Conservation (phyloP, 2,113 vertebrate species). For the Megatriorchis doriae region DNA sequence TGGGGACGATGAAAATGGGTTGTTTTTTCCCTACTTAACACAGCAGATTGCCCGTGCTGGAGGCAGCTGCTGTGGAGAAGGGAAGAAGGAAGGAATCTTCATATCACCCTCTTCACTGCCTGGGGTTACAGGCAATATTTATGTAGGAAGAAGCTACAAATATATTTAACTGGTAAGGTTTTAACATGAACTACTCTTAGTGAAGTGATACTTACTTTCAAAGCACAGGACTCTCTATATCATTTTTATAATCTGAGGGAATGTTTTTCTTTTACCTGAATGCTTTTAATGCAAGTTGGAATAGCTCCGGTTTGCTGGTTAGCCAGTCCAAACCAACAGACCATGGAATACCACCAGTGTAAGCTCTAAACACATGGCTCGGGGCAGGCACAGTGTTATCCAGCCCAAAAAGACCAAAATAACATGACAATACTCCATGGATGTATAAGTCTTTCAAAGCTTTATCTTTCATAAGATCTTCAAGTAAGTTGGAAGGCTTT, state of each 20-base stretch:
- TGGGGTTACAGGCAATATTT: not conserved
- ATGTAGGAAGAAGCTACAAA: not conserved
- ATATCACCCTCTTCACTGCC: not conserved
- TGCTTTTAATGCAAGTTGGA: constrained; percentile 87
- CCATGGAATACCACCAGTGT: constrained; percentile 88
- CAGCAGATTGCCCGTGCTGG: not conserved
- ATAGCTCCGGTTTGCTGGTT: constrained; percentile 85
- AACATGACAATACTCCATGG: constrained; percentile 85
- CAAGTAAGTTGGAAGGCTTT: constrained; percentile 76
- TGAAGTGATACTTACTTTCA: not conserved
- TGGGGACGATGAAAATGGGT: not conserved
- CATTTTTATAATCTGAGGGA: not conserved
- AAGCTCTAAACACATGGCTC: constrained; percentile 86
- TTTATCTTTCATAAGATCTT: constrained; percentile 83
- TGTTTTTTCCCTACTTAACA: not conserved
- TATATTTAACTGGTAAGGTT: not conserved
- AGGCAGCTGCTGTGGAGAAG: not conserved
- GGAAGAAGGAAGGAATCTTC: not conserved
- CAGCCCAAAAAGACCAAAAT: constrained; percentile 82
- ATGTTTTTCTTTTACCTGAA: constrained; percentile 90
- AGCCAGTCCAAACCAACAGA: constrained; percentile 91
- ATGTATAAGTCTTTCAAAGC: constrained; percentile 83
- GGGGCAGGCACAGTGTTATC: constrained; percentile 82
- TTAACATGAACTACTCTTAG: not conserved
- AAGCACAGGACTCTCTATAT: not conserved